Percentiles rank a stretch among this genome's conserved stretches.
phyloP scores from a whole-genome alignment of 2,113 vertebrate genomes.

The Phalacrocorax carbo region DNA sequence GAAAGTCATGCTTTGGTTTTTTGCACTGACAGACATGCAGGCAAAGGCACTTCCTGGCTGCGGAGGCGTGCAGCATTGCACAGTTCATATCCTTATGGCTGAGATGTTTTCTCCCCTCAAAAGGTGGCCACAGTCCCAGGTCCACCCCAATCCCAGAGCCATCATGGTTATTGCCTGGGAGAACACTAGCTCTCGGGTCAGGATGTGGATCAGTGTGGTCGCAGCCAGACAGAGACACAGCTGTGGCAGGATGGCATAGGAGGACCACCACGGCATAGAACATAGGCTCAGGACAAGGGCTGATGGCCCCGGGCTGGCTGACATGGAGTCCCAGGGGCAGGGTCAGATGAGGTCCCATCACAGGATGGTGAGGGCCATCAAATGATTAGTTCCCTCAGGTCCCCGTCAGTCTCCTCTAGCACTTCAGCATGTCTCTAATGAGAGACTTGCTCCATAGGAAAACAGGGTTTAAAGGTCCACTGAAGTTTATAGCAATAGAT shows the following conservation, averaged over 20 bases:
- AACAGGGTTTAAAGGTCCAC: not conserved
- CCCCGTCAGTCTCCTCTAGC: not conserved
- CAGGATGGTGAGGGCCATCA: not conserved
- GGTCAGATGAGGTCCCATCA: not conserved
- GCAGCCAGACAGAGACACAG: fast-evolving
- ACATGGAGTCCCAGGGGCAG: not conserved
- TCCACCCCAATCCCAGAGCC: not conserved
- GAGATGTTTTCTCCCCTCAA: not conserved
- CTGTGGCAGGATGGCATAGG: not conserved
- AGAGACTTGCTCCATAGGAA: not conserved
- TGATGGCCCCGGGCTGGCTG: too few species aligned
- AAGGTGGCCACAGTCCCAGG: not conserved
- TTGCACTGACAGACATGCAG: fast-evolving
- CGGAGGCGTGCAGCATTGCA: not conserved
- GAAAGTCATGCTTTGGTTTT: not conserved
- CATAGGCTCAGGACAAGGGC: not conserved
- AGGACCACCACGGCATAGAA: not conserved
- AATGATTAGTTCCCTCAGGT: too few species aligned
- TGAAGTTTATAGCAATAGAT: not conserved
- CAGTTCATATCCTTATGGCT: too few species aligned
- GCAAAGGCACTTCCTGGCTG: not conserved
- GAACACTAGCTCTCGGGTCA: not conserved
- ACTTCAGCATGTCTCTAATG: not conserved
- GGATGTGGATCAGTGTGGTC: fast-evolving
- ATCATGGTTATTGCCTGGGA: not conserved